phyloP scores from a whole-genome alignment of 53 echinoderm and acorn worm genomes.

The Crossaster papposus region DNA sequence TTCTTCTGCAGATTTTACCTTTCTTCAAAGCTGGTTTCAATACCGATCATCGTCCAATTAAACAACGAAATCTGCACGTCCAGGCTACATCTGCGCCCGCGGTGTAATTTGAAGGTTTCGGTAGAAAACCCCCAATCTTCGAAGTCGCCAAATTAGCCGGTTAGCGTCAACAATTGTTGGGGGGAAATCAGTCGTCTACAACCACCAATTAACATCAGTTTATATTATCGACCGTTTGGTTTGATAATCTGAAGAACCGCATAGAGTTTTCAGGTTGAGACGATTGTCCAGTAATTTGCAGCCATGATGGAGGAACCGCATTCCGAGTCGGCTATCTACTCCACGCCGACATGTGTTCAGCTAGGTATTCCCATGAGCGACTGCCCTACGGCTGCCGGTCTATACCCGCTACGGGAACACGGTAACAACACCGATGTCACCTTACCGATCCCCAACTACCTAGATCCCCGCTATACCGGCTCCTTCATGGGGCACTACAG shows the following conservation, averaged over 20 bases:
- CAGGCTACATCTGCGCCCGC: background rate
- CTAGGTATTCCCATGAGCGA: conserved; percentile 97
- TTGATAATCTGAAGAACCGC: background rate
- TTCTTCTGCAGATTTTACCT: background rate
- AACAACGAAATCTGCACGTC: too few relatives aligned
- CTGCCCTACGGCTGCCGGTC: conserved; percentile 76
- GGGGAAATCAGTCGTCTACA: background rate
- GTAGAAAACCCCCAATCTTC: background rate
- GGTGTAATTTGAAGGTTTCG: background rate
- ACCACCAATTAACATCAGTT: background rate
- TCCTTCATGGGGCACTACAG: conserved; percentile 96
- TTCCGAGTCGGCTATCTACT: conserved; percentile 91
- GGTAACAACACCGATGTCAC: conserved; percentile 62
- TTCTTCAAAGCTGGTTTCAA: background rate
- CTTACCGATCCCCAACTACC: conserved; percentile 83
- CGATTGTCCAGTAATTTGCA: background rate
- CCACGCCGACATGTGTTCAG: conserved; percentile 97
- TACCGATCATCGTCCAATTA: background rate
- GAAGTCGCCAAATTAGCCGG: background rate
- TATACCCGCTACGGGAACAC: conserved; percentile 89
- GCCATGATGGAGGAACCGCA: conserved; percentile 61
- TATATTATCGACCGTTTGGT: background rate
- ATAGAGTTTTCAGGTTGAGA: background rate
- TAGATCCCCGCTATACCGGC: conserved; percentile 86
- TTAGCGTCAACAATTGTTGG: background rate